Evolutionary conservation across 2,888 invertebrate species (phyloP).

Genomic region (Andrena chrysosceles): DNA sequence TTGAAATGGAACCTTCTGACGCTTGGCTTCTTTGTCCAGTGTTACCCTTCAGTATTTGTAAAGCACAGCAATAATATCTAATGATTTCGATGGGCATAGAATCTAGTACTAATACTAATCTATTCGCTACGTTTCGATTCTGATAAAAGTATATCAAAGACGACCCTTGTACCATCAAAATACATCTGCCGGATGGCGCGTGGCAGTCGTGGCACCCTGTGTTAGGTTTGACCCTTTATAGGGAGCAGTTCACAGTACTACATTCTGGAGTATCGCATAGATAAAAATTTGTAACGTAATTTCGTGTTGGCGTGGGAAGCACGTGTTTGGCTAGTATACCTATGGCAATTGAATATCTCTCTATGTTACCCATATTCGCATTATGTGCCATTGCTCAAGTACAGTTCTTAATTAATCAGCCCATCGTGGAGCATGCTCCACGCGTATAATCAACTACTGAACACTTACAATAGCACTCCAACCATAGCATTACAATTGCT

Average conservation of each 20-base stretch:
- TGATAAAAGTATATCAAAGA: constrained; percentile 60
- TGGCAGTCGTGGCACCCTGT: constrained; percentile 40
- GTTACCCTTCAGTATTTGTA: background rate
- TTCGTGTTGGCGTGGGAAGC: background rate
- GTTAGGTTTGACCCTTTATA: constrained; percentile 52
- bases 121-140: constrained; percentile 16
- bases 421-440: too few species aligned
- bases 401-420: too few species aligned
- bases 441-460: too few species aligned
- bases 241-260: constrained; percentile 5
- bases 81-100: constrained; percentile 1
- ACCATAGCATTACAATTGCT: too few species aligned
- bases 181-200: constrained; percentile 61
- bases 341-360: too few species aligned
- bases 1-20: too few species aligned
- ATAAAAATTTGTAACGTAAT: constrained; percentile 27
- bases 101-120: constrained; percentile 27
- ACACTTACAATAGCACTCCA: too few species aligned
- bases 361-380: too few species aligned
- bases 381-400: too few species aligned
- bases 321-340: background rate
- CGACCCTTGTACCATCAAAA: constrained; percentile 48
- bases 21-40: too few species aligned
- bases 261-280: constrained; percentile 12
- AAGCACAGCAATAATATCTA: background rate